Conservation (phyloP, 2,888 invertebrate genomes). For the Troilus luridus region DNA sequence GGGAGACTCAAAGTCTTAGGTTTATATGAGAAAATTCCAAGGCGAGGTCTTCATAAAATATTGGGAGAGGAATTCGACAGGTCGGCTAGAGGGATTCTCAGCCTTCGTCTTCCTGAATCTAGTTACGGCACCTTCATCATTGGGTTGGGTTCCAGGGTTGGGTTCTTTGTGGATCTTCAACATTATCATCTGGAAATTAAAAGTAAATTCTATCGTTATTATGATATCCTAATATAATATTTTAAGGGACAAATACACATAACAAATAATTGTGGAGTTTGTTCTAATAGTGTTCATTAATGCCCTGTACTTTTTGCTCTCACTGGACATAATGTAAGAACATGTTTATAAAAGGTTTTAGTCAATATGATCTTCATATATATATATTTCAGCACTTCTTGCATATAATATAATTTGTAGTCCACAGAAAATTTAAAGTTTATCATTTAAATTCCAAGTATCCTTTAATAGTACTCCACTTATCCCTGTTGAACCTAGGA, state of each 20-base stretch:
- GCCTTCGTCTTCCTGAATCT: not conserved
- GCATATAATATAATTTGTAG: no score
- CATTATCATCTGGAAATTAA: not conserved
- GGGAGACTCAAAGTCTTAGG: not conserved
- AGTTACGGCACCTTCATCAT: not conserved
- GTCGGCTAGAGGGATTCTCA: not conserved
- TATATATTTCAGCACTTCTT: no score
- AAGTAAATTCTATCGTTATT: not conserved
- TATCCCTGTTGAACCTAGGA: no score
- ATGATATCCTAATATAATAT: not conserved
- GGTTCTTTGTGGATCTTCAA: not conserved
- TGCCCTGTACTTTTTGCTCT: no score
- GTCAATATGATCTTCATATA: no score
- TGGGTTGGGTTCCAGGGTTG: not conserved
- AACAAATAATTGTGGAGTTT: no score
- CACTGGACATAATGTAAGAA: no score
- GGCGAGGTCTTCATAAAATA: conserved; percentile 23
- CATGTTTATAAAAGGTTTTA: no score
- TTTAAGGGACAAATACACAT: not conserved
- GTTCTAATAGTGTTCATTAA: no score
- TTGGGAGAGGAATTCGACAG: conserved; percentile 15
- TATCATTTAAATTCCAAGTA: no score
- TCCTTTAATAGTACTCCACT: no score
- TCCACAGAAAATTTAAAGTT: no score
- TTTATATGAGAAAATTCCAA: conserved; percentile 35